Conservation (phyloP, 2,797 vertebrate genomes). For the Parambassis ranga region DNA sequence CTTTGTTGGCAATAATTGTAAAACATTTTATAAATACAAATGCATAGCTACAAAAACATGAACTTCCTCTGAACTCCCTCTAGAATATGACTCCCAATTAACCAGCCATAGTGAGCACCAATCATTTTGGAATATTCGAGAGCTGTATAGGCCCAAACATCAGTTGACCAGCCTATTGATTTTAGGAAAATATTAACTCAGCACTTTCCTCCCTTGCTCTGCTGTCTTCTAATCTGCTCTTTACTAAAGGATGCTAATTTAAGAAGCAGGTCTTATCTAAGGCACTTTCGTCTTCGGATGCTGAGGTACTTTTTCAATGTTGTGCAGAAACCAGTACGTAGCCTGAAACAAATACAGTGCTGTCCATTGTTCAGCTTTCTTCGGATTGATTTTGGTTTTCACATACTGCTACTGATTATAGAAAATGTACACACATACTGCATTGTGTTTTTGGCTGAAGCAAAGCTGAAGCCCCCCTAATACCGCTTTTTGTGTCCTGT, state of each 20-base stretch:
- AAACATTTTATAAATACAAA: background rate
- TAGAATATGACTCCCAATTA: background rate
- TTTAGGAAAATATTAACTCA: slow-evolving; percentile 29
- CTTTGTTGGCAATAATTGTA: no score
- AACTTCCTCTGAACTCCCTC: background rate
- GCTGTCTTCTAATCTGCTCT: slow-evolving; percentile 9
- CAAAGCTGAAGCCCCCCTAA: background rate
- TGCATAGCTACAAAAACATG: background rate
- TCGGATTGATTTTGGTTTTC: no score
- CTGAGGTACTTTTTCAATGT: background rate
- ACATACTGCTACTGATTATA: background rate
- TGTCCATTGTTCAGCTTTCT: no score
- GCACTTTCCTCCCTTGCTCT: slow-evolving; percentile 21
- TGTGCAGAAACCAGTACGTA: no score
- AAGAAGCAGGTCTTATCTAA: slow-evolving; percentile 17
- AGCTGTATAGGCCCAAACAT: background rate
- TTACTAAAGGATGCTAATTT: slow-evolving; percentile 47
- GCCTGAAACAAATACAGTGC: background rate
- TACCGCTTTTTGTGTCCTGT: slow-evolving; percentile 18
- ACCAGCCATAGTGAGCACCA: background rate
- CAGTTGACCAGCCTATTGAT: slow-evolving; percentile 22
- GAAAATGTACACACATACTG: slow-evolving; percentile 12
- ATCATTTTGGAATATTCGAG: slow-evolving; percentile 11
- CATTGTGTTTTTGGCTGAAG: slow-evolving; percentile 15
- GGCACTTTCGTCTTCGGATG: slow-evolving; percentile 20